Evolutionary conservation across 1,140 invertebrate species (phyloP).

Genomic region (Polyergus mexicanus): DNA sequence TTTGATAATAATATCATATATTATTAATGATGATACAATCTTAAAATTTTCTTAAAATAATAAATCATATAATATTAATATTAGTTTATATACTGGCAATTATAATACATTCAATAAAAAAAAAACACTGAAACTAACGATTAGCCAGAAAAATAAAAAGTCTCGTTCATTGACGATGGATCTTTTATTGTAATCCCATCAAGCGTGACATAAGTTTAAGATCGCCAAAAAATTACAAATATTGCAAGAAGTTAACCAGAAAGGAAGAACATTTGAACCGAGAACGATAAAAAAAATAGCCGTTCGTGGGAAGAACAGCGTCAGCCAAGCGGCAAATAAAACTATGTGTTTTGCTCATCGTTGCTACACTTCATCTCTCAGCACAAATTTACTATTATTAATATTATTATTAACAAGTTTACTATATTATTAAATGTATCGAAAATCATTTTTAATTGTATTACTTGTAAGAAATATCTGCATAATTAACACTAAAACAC

Average conservation of each 20-base stretch:
- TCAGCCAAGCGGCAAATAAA: conserved; percentile 29
- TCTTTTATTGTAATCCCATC: conserved; percentile 57
- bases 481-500: too few relatives aligned
- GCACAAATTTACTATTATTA: background rate
- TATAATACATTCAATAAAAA: conserved; percentile 1
- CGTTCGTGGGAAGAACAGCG: conserved; percentile 54
- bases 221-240: conserved; percentile 64
- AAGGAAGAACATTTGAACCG: conserved; percentile 20
- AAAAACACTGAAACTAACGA: background rate
- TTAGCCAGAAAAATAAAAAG: conserved; percentile 11
- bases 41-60: background rate
- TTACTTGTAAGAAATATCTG: background rate
- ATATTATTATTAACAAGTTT: too few relatives aligned
- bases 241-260: conserved; percentile 30
- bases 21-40: background rate
- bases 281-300: conserved; percentile 52
- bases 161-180: conserved; percentile 59
- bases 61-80: background rate
- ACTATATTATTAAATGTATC: background rate
- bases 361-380: background rate
- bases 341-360: background rate
- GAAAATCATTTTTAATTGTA: background rate
- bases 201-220: conserved; percentile 60
- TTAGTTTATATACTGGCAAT: background rate
- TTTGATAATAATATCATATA: background rate